Evolutionary conservation across 1,140 invertebrate genomes (phyloP), one percentile per base, ranked within the genome.

Genomic region (Zaprionus taronus): DNA sequence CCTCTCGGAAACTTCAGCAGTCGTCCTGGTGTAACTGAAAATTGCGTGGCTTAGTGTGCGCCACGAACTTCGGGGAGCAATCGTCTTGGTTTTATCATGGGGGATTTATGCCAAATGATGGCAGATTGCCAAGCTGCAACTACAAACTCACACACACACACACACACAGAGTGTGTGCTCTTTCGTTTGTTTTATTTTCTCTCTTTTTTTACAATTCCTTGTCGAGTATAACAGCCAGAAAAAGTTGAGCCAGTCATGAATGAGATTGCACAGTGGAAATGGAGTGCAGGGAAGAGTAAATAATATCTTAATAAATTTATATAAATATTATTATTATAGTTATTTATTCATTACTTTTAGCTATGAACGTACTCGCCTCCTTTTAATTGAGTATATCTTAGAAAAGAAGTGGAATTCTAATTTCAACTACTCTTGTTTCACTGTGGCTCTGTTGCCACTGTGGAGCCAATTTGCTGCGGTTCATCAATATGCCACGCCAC

Each of bases 61-160:
- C 63, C 65, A 77, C 28, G 72, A 81, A 77, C 85, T 79, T 77
- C 47, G 72, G 79, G 85, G 81, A 89, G 86, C 85, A 90, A 89
- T 90, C 81, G 69, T 68, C 41, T 47, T 53, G 69, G 56, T 76
- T 79, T 89, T 90, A 90, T 89, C 85, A 76, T 72, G 79, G 81
- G 64, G 81, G 81, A 90, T 90, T 85, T 89, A 77, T 77, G 75
- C 72, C 79, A 90, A 77, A 89, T 89, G 85, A 90, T 90, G 85
- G 85, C 85, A 90, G 85, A 85, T 90, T 90, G 85, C 85, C 85
- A 90, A 80, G 85, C 81, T 89, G 81, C 85, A 90, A 68, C 85
- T 78, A 80, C 79, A 55, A 67, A 71, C 68, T 76, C 64, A 28
- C 26, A 57, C 53, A 34, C 58, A 26, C 44, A 38, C 26, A 49